Evolutionary conservation across 2,113 vertebrate species (phyloP).

Genomic region (Thermophis baileyi): DNA sequence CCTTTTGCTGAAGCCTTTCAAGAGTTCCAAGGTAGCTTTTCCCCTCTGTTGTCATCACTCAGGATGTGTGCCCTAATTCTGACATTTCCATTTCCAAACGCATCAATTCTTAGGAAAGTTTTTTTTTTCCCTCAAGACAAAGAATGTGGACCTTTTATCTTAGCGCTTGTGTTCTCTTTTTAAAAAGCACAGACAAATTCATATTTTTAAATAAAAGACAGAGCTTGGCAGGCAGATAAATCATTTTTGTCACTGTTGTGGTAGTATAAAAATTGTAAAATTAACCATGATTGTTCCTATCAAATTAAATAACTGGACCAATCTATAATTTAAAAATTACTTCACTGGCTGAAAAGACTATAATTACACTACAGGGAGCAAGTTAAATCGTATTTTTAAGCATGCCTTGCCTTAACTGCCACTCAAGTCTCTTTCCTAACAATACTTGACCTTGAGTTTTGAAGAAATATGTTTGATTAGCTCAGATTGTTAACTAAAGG

Average conservation of each 20-base stretch:
- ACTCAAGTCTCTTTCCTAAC: conserved; percentile 25
- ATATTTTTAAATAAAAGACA: neutral
- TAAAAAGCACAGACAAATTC: neutral
- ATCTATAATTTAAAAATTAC: conserved; percentile 31
- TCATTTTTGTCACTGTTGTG: conserved; percentile 14
- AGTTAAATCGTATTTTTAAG: conserved; percentile 8
- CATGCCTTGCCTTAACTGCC: conserved; percentile 33
- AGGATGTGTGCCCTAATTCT: neutral
- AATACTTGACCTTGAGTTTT: neutral
- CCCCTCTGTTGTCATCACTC: neutral
- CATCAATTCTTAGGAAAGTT: neutral
- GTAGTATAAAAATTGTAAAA: conserved; percentile 31
- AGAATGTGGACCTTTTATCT: neutral
- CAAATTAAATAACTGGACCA: conserved; percentile 11
- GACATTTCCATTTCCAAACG: neutral
- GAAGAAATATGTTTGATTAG: neutral
- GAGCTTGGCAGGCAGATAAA: conserved; percentile 2
- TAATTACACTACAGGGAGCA: conserved; percentile 28
- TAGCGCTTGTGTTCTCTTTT: neutral
- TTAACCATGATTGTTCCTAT: conserved; percentile 18
- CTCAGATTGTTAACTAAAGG: neutral
- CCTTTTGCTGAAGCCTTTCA: neutral
- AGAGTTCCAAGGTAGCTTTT: neutral
- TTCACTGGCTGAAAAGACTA: conserved; percentile 11
- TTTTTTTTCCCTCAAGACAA: neutral